phyloP scores from a whole-genome alignment of 2,888 invertebrate species.

The Tyria jacobaeae region DNA sequence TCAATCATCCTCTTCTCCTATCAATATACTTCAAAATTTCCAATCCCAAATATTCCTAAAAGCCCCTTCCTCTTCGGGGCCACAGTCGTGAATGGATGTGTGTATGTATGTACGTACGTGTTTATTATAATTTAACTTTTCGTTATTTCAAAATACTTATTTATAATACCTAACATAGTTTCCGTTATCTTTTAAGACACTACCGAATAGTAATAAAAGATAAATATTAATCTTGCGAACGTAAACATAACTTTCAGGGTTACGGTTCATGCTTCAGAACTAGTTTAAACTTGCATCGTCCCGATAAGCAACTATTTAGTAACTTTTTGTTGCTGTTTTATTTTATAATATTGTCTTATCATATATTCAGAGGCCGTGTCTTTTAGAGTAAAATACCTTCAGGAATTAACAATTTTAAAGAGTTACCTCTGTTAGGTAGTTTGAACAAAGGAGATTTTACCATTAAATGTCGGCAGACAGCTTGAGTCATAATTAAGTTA shows the following conservation, averaged over 20 bases:
- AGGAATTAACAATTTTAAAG: too few relatives aligned
- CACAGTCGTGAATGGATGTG: too few relatives aligned
- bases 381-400: too few relatives aligned
- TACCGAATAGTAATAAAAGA: background rate
- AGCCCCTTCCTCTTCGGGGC: too few relatives aligned
- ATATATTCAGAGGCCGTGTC: background rate
- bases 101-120: too few relatives aligned
- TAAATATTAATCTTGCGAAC: background rate
- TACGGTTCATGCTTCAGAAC: background rate
- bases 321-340: background rate
- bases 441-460: too few relatives aligned
- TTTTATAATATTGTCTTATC: background rate
- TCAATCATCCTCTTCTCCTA: too few relatives aligned
- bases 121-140: background rate
- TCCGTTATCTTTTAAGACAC: background rate
- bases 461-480: too few relatives aligned
- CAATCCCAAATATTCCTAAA: too few relatives aligned
- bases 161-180: background rate
- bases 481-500: too few relatives aligned
- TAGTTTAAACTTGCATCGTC: background rate
- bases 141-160: background rate
- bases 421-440: too few relatives aligned
- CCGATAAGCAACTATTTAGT: background rate
- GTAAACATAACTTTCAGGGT: background rate
- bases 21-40: too few relatives aligned